phyloP scores from a whole-genome alignment of 2,888 invertebrate species.

The Ormyrus thymus region DNA sequence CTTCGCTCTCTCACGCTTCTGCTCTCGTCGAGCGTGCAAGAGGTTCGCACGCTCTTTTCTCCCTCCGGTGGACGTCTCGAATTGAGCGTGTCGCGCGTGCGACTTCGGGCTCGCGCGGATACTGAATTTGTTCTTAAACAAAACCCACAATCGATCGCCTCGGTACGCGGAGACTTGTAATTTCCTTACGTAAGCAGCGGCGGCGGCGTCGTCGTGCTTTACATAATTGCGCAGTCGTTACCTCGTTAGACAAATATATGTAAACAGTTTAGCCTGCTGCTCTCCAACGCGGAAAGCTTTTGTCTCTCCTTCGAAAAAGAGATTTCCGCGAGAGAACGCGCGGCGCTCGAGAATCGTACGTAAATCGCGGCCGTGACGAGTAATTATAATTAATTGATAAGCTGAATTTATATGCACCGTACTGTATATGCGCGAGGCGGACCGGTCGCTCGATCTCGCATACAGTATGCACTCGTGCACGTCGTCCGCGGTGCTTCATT shows the following conservation, averaged over 20 bases:
- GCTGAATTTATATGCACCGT: constrained; percentile 20
- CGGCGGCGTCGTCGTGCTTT: too few relatives aligned
- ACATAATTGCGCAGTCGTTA: background rate
- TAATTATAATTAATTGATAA: constrained; percentile 33
- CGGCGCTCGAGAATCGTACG: background rate
- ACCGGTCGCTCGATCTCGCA: background rate
- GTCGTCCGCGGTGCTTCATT: constrained; percentile 7
- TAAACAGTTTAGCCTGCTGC: background rate
- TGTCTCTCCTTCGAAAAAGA: constrained; percentile 1
- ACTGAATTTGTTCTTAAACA: background rate
- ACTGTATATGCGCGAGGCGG: background rate
- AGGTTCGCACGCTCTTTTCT: background rate
- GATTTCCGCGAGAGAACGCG: background rate
- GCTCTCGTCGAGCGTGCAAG: background rate
- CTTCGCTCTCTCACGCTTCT: too few relatives aligned
- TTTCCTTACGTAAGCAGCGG: too few relatives aligned
- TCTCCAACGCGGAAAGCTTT: constrained; percentile 1
- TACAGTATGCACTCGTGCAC: background rate
- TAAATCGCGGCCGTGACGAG: background rate
- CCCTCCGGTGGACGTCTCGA: constrained; percentile 9
- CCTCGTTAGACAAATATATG: background rate
- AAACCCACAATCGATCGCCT: too few relatives aligned
- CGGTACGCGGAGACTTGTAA: too few relatives aligned
- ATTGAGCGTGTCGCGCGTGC: constrained; percentile 39
- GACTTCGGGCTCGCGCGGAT: constrained; percentile 1